These are phyloP conservation scores for Tricholaema leucomelas DNA, from an alignment of 2,113 vertebrate genomes.

Conservation along the genomic window DNA sequence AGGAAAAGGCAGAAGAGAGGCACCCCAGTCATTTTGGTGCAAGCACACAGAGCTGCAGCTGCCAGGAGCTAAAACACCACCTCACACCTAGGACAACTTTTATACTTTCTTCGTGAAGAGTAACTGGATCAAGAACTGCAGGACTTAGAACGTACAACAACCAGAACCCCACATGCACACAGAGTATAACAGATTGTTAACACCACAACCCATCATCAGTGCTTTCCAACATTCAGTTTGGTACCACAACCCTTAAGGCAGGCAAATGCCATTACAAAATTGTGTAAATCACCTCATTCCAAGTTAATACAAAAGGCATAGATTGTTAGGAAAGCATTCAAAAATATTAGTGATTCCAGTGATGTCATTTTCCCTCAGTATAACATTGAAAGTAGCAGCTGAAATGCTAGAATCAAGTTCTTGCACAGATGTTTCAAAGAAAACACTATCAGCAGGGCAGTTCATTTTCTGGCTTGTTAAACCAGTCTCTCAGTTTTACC, in stretches of 20 bases:
- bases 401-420: not conserved
- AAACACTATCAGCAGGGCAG: not conserved
- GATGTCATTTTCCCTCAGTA: not conserved
- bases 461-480: slow-evolving; percentile 14
- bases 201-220: not conserved
- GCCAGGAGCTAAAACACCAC: not conserved
- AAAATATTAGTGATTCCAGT: not conserved
- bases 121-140: not conserved
- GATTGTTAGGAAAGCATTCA: not conserved
- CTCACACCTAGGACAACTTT: not conserved
- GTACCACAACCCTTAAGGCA: not conserved
- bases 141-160: not conserved
- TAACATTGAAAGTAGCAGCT: not conserved
- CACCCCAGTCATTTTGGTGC: not conserved
- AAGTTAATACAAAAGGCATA: not conserved
- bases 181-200: not conserved
- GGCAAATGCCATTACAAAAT: not conserved
- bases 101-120: not conserved
- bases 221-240: not conserved
- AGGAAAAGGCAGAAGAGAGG: not conserved
- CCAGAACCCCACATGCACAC: not conserved
- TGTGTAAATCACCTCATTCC: not conserved
- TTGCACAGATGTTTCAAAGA: not conserved
- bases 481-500: not conserved
- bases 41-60: not conserved